Evolutionary conservation across 2,888 invertebrate species (phyloP), one percentile per base, ranked within the genome.

Genomic region (Ennomos quercinarius): DNA sequence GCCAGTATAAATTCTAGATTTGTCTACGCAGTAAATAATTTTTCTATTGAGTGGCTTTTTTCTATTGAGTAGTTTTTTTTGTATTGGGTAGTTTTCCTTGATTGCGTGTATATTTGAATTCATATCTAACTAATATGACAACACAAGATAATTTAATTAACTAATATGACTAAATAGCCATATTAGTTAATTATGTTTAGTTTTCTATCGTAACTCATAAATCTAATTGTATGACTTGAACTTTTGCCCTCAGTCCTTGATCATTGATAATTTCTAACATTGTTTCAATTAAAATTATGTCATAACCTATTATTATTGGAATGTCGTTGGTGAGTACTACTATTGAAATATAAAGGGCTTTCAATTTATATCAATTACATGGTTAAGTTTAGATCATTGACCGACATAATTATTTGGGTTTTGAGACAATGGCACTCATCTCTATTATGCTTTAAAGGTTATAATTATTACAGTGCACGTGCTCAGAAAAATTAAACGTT

Each of bases 321-420:
- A 60, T 62, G 46, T 43, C 44, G 38, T 54, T 45, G 40, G 13
- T 37, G 35, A 43, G 10, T 34, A 38, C 36, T 43, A 41, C 44
- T 53, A 68, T 66, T 73, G 51, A 53, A 63, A 62, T 17, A 27
- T 67, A 46, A 71, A 72, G 72, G 71, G 61, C 67, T 68, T 70
- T 67, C 71, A 76, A 80, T 81, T 74, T 74, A 74, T 76, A 73
- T 68, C 70, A 74, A 77, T 77, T 71, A 72, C 70, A 38, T 54
- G 56, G 54, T 57, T 63, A 67, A 57, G 64, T 67, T 73, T 77
- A 70, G 71, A 72, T 71, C 69, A 65, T 66, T 78, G 84, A 72
- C 81, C 80, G 67, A 79, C 71, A 83, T 84, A n/a, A n/a, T n/a
- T n/a, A 78, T 71, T 77, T 48, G 69, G 72, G 76, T 72, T 76